Percentiles rank a stretch among this genome's conserved stretches.
Conservation (phyloP, 2,113 vertebrate genomes). For the Myxocyprinus asiaticus region DNA sequence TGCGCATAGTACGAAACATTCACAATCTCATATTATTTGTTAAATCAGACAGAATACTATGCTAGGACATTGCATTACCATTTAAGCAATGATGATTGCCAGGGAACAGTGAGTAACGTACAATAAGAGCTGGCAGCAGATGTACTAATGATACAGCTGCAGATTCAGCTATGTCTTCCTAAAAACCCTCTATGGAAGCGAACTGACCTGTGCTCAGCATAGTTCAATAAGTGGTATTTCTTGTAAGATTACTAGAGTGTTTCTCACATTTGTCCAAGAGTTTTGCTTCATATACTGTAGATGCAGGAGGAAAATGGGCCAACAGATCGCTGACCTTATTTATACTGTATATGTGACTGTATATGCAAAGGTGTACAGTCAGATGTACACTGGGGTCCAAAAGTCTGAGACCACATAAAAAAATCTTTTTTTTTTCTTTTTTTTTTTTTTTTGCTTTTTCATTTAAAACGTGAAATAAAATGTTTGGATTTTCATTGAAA, state of each 20-base stretch:
- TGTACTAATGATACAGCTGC: background rate
- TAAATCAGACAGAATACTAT: background rate
- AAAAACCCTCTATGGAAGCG: background rate
- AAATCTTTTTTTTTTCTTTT: too few relatives aligned
- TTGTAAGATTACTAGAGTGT: background rate
- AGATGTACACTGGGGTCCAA: too few relatives aligned
- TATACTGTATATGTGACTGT: background rate
- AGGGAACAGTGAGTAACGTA: constrained; percentile 19
- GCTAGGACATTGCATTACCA: background rate
- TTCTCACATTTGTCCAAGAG: too few relatives aligned
- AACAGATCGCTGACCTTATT: constrained; percentile 3
- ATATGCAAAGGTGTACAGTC: too few relatives aligned
- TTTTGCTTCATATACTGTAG: constrained; percentile 2
- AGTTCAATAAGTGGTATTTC: background rate
- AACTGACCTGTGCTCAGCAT: background rate
- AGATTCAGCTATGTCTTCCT: background rate
- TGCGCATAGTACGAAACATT: background rate
- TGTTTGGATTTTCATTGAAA: too few relatives aligned
- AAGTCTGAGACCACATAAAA: too few relatives aligned
- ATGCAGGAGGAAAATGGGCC: background rate
- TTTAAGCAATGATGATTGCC: constrained; percentile 20
- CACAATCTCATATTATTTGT: constrained; percentile 2
- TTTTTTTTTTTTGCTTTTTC: too few relatives aligned
- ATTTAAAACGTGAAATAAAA: too few relatives aligned
- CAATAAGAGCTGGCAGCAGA: constrained; percentile 1